These are phyloP conservation scores for Nephotettix cincticeps DNA, from an alignment of 1,140 invertebrate genomes.

Conservation along the genomic window DNA sequence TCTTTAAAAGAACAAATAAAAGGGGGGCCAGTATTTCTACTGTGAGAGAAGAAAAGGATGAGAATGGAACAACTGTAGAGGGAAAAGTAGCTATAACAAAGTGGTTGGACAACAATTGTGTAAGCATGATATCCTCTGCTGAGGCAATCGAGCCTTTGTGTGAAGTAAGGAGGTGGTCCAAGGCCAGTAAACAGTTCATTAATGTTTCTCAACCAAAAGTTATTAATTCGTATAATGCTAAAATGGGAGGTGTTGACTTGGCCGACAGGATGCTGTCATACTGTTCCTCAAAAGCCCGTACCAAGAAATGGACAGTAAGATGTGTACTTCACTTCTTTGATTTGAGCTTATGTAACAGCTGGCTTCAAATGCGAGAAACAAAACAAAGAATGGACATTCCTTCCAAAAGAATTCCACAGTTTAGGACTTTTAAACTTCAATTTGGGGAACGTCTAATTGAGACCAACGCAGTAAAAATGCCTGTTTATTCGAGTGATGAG, in stretches of 20 bases:
- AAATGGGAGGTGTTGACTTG: constrained; percentile 42
- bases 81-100: constrained; percentile 19
- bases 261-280: constrained; percentile 32
- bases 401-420: constrained; percentile 13
- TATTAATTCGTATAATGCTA: constrained; percentile 42
- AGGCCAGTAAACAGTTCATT: constrained; percentile 40
- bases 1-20: constrained; percentile 7
- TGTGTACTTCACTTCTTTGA: constrained; percentile 34
- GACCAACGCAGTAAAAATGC: neutral
- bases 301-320: constrained; percentile 36
- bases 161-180: constrained; percentile 41
- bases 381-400: neutral
- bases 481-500: constrained; percentile 4
- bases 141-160: constrained; percentile 21
- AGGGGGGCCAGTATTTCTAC: neutral
- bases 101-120: constrained; percentile 32
- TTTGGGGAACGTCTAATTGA: neutral
- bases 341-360: constrained; percentile 27
- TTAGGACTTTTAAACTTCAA: constrained; percentile 14
- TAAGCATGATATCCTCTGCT: constrained; percentile 27
- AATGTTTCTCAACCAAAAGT: constrained; percentile 38
- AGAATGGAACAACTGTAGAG: neutral
- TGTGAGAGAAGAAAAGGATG: constrained; percentile 8
- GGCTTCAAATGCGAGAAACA: constrained; percentile 30
- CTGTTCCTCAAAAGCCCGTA: constrained; percentile 32